Conservation (phyloP, 2,797 vertebrate genomes). For the Ptychadena robeensis region DNA sequence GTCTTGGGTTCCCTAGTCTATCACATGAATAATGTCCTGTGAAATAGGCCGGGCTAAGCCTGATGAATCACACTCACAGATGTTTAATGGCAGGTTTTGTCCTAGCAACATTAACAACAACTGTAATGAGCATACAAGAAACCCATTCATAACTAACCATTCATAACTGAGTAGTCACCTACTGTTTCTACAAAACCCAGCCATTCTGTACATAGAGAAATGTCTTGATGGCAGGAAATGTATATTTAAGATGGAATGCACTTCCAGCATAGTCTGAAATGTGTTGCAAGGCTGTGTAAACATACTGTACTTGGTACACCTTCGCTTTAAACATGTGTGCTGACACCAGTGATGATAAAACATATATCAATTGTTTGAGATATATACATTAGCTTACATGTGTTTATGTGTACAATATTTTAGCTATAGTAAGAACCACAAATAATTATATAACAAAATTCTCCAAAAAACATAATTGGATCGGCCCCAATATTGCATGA, state of each 20-base stretch:
- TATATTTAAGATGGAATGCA: neutral
- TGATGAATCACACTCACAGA: slow-evolving; percentile 43
- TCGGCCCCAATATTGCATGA: no score
- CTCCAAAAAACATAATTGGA: no score
- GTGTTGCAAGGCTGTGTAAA: slow-evolving; percentile 4
- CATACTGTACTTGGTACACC: neutral
- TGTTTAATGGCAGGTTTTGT: slow-evolving; percentile 20
- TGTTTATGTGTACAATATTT: no score
- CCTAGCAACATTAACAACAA: slow-evolving; percentile 42
- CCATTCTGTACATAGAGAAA: neutral
- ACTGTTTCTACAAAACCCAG: neutral
- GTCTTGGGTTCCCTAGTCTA: slow-evolving; percentile 5
- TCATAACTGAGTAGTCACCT: slow-evolving; percentile 32
- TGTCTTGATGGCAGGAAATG: neutral
- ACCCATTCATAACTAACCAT: slow-evolving; percentile 23
- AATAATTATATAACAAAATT: no score
- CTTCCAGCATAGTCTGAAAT: neutral
- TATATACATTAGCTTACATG: no score
- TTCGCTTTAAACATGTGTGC: neutral
- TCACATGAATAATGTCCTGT: slow-evolving; percentile 1
- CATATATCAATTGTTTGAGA: no score
- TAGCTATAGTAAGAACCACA: no score
- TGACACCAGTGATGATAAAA: neutral
- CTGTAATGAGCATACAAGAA: slow-evolving; percentile 14
- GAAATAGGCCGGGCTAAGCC: neutral